Evolutionary conservation across 2,888 invertebrate species (phyloP).

Genomic region (Orchestes rusci): DNA sequence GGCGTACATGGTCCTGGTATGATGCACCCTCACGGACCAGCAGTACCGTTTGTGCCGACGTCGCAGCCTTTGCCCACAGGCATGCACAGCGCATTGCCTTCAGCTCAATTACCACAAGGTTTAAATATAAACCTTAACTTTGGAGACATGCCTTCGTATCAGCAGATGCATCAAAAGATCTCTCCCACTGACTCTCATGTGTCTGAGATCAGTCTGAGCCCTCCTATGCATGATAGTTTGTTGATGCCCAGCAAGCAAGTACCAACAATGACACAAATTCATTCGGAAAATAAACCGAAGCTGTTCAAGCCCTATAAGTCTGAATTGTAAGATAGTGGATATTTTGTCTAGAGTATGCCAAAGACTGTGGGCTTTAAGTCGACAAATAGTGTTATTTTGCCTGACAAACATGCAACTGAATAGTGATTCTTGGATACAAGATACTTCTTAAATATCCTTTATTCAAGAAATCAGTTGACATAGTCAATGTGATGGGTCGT

Average conservation of each 20-base stretch:
- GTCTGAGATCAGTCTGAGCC: conserved; percentile 42
- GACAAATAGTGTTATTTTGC: too few relatives aligned
- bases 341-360: not conserved
- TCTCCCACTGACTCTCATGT: conserved; percentile 39
- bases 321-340: not conserved
- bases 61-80: conserved; percentile 37
- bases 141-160: conserved; percentile 31
- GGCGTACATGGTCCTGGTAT: conserved; percentile 38
- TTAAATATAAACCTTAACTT: conserved; percentile 35
- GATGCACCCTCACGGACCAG: conserved; percentile 30
- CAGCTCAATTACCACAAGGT: conserved; percentile 33
- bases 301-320: conserved; percentile 69
- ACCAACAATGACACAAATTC: conserved; percentile 32
- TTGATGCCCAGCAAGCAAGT: conserved; percentile 33
- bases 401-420: too few relatives aligned
- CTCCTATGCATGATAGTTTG: conserved; percentile 36
- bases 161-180: conserved; percentile 26
- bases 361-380: too few relatives aligned
- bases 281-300: conserved; percentile 46
- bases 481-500: too few relatives aligned
- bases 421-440: too few relatives aligned
- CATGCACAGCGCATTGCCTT: conserved; percentile 29
- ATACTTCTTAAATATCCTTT: too few relatives aligned
- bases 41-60: not conserved
- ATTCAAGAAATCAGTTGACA: too few relatives aligned